Evolutionary conservation across 2,888 invertebrate genomes (phyloP), one percentile per base, ranked within the genome.

Genomic region (Coecobrya sp.): DNA sequence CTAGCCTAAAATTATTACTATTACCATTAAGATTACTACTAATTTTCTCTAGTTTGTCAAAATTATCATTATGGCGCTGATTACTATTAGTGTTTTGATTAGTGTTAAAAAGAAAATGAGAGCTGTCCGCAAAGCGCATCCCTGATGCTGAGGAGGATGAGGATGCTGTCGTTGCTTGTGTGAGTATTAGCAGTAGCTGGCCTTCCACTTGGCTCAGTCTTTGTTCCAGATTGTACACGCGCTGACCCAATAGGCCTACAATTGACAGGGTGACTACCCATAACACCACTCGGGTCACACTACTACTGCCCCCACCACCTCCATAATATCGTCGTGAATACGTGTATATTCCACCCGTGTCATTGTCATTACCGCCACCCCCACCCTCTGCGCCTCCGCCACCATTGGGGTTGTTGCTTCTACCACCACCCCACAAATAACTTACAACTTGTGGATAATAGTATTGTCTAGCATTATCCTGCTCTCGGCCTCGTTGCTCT

Each of bases 201-300:
- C 91, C 91, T 86, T 91, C 91, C 91, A 91, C 91, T 49, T 91
- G 91, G 91, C 91, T 91, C 91, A 91, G 91, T 91, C 91, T 91
- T 91, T 91, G 91, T 86, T 91, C 91, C 86, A 91, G 86, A 86
- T 86, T 91, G 91, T 91, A 91, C 91, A 91, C 91, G 62, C 91
- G 91, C 79, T 86, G 91, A 45, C 91, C 91, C 55, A 91, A 49
- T 27, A 91, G 55, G 52, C 91, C 91, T 11, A 91, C 68, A 27
- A 91, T 27, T 49, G 81, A 68, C 19, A 91, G 86, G 36, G 42
- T 81, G 65, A 91, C 91, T 65, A 91, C 91, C 79, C 86, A 86
- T 36, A 91, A 42, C 11, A 91, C 86, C 36, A 86, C 62, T 62
- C 81, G 86, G 45, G 81, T 25, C 25, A 91, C 86, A 68, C 85